Percentiles rank a stretch among this genome's conserved stretches.
Conservation (phyloP, 2,888 invertebrate genomes). For the Xylota segnis region DNA sequence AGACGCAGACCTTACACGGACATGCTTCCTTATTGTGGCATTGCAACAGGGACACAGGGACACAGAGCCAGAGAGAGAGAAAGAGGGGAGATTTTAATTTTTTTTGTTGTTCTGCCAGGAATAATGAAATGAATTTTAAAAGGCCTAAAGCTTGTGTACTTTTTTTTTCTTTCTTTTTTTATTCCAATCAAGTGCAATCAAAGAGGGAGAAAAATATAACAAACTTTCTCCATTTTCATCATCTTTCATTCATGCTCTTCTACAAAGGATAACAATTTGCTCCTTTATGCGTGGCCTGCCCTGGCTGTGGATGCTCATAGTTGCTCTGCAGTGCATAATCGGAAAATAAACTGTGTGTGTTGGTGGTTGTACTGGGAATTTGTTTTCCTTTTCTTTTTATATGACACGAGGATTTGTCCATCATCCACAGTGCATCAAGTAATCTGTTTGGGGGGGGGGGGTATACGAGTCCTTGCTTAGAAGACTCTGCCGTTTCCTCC, state of each 20-base stretch:
- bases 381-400: not conserved
- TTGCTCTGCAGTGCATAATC: not conserved
- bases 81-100: not conserved
- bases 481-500: no score
- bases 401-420: not conserved
- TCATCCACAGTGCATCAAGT: not conserved
- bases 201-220: not conserved
- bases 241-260: not conserved
- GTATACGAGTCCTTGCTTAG: no score
- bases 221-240: conserved; percentile 3
- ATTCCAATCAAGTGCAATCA: not conserved
- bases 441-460: no score
- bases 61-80: no score
- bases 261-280: not conserved
- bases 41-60: not conserved
- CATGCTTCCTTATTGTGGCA: not conserved
- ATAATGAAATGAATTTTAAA: not conserved
- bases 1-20: not conserved
- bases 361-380: no score
- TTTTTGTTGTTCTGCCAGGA: not conserved
- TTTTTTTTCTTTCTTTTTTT: not conserved
- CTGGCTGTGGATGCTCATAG: not conserved
- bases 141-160: not conserved
- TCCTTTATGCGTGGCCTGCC: not conserved
- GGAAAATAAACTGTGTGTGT: not conserved